Conservation (phyloP, 2,113 vertebrate species). For the Diadophis punctatus region DNA sequence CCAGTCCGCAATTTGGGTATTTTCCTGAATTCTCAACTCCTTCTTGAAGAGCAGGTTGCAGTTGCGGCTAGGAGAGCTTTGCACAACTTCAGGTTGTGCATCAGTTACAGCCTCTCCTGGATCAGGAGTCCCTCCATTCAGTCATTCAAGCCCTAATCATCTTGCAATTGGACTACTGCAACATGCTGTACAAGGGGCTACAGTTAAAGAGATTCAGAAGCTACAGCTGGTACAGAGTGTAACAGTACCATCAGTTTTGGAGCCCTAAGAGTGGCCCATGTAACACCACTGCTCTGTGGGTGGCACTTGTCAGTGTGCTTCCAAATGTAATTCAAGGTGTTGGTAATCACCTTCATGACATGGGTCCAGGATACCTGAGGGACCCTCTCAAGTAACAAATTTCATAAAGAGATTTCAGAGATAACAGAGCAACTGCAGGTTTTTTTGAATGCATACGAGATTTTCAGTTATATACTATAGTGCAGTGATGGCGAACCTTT, state of each 20-base stretch:
- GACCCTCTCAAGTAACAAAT: neutral
- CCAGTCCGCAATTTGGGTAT: neutral
- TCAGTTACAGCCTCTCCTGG: neutral
- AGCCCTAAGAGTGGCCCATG: neutral
- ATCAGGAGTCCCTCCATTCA: neutral
- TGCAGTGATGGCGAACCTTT: too few relatives aligned
- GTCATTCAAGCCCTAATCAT: neutral
- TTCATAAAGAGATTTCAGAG: neutral
- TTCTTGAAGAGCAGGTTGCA: neutral
- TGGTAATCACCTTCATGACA: neutral
- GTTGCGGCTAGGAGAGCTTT: neutral
- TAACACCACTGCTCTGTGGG: neutral
- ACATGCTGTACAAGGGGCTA: neutral
- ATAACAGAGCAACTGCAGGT: neutral
- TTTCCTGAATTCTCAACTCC: neutral
- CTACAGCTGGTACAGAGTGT: neutral
- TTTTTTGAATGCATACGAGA: neutral
- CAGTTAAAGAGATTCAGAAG: neutral
- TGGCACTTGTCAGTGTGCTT: neutral
- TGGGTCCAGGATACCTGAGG: neutral
- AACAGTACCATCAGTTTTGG: neutral
- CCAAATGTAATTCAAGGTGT: neutral
- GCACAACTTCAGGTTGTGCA: too few relatives aligned
- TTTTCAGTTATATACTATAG: neutral
- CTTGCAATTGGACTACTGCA: neutral